Evolutionary conservation across 2,797 vertebrate genomes (phyloP).

Genomic region (Oreonectes daqikongensis): DNA sequence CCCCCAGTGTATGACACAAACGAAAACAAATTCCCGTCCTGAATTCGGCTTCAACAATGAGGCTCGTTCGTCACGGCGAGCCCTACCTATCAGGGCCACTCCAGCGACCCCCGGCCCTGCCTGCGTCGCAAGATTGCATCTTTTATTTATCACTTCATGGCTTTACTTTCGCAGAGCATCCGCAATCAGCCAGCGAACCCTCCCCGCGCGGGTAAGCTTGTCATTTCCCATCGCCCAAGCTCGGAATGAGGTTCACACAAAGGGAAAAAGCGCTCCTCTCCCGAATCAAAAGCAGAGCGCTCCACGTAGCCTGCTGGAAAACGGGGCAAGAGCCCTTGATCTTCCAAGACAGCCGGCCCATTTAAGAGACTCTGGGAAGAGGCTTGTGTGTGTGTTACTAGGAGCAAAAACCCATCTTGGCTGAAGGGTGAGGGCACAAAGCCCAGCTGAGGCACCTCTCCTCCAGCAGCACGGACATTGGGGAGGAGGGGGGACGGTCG

Average conservation of each 20-base stretch:
- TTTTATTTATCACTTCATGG: constrained; percentile 95
- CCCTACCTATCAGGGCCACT: constrained; percentile 70
- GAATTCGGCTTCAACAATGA: constrained; percentile 1
- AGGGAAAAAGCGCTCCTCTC: constrained; percentile 60
- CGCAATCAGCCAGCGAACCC: constrained; percentile 94
- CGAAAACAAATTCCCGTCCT: constrained; percentile 47
- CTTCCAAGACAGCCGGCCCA: constrained; percentile 46
- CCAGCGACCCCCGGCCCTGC: constrained; percentile 70
- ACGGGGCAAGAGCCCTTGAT: constrained; percentile 59
- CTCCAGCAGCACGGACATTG: constrained; percentile 57
- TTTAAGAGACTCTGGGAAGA: constrained; percentile 51
- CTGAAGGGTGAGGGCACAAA: constrained; percentile 71
- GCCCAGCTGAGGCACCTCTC: constrained; percentile 63
- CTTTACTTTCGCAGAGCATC: constrained; percentile 95
- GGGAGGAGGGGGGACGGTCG: constrained; percentile 75
- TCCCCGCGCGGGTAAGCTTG: constrained; percentile 85
- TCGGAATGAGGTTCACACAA: constrained; percentile 80
- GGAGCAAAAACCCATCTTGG: constrained; percentile 58
- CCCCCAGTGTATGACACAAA: constrained; percentile 37
- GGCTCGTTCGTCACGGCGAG: constrained; percentile 30
- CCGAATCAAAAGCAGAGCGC: constrained; percentile 71
- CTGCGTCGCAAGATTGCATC: constrained; percentile 88
- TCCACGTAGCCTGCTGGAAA: constrained; percentile 66
- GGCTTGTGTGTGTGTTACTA: constrained; percentile 44
- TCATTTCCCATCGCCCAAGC: constrained; percentile 89